Evolutionary conservation across 2,888 invertebrate genomes (phyloP).

Genomic region (Tipula unca): DNA sequence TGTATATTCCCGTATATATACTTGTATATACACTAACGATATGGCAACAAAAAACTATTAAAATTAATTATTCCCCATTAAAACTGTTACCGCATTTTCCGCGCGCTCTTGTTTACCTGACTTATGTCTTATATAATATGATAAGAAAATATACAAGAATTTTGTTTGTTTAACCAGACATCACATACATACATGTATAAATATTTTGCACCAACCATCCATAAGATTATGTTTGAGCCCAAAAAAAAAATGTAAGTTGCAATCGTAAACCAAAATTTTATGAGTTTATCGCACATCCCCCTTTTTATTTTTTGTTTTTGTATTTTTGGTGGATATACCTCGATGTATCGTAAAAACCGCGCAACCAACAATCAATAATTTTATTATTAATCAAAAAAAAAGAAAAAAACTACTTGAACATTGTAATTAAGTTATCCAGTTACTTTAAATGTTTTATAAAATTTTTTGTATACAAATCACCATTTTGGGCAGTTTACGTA

Average conservation of each 20-base stretch:
- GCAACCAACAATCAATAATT: constrained; percentile 2
- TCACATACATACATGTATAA: neutral
- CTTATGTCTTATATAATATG: no score
- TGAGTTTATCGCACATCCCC: neutral
- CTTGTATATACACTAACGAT: neutral
- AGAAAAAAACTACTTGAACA: neutral
- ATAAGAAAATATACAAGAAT: neutral
- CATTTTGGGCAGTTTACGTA: neutral
- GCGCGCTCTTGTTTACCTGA: neutral
- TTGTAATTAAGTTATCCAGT: neutral
- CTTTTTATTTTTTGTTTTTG: neutral
- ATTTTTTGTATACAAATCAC: neutral
- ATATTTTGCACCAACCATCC: neutral
- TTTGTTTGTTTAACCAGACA: neutral
- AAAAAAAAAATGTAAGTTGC: neutral
- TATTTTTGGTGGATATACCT: neutral
- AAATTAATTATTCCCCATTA: neutral
- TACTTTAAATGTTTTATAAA: neutral
- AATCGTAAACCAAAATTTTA: neutral
- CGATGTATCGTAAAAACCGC: neutral
- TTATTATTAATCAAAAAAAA: neutral
- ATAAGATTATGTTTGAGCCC: neutral
- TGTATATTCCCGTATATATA: no score
- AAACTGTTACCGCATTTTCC: neutral
- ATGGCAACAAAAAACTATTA: neutral